These are phyloP conservation scores for Psammodynastes pulverulentus DNA, from an alignment of 2,113 vertebrate genomes.

Conservation along the genomic window DNA sequence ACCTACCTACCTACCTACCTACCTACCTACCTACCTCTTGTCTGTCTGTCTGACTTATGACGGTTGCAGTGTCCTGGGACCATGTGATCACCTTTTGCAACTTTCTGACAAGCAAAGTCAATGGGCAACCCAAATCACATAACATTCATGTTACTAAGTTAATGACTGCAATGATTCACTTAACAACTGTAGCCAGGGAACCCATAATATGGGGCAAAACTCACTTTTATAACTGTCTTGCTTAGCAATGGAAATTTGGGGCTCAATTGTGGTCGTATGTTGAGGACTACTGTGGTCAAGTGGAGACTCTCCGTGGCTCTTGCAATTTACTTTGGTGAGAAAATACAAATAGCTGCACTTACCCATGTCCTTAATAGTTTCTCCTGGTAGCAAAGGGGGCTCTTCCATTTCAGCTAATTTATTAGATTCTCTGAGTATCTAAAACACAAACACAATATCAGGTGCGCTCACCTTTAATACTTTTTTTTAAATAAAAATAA, in stretches of 20 bases:
- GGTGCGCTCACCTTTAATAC: background rate
- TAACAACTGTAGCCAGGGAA: background rate
- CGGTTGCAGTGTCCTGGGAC: background rate
- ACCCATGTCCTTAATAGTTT: conserved; percentile 89
- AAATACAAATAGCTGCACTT: conserved; percentile 41
- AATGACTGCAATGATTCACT: background rate
- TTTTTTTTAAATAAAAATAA: too few relatives aligned
- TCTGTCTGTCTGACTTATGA: background rate
- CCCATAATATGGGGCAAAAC: background rate
- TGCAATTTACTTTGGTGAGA: conserved; percentile 1
- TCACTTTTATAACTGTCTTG: background rate
- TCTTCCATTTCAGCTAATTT: conserved; percentile 87
- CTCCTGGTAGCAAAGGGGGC: conserved; percentile 85
- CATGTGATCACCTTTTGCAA: background rate
- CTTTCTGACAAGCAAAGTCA: background rate
- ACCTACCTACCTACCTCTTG: too few relatives aligned
- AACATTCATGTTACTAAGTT: background rate
- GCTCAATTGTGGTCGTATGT: background rate
- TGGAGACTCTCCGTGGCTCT: background rate
- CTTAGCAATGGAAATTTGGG: background rate
- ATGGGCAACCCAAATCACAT: background rate
- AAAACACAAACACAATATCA: conserved; percentile 12
- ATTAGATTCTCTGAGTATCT: conserved; percentile 77
- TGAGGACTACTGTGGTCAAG: background rate
- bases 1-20: too few relatives aligned